These are phyloP conservation scores for Phrynocephalus vlangalii DNA, from an alignment of 2,797 vertebrate species.

Conservation along the genomic window DNA sequence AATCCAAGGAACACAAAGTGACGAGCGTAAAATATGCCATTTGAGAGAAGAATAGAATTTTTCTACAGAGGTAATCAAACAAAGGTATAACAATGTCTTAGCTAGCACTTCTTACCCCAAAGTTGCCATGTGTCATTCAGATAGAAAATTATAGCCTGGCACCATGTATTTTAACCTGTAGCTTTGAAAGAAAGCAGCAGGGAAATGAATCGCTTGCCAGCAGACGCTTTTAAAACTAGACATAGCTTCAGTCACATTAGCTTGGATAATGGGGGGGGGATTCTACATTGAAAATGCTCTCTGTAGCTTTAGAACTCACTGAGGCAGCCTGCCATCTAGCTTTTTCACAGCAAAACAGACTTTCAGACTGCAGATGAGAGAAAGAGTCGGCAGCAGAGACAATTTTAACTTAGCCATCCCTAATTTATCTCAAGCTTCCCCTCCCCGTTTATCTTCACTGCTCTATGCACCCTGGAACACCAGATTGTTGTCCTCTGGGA, in stretches of 20 bases:
- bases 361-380: conserved; percentile 86
- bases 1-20: not conserved
- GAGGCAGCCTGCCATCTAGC: conserved; percentile 89
- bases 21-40: conserved; percentile 3
- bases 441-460: conserved; percentile 81
- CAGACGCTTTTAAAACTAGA: conserved; percentile 79
- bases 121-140: conserved; percentile 57
- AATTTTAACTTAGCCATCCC: conserved; percentile 84
- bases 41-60: conserved; percentile 26
- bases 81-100: not conserved
- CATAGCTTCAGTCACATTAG: conserved; percentile 82
- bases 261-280: conserved; percentile 82
- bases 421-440: conserved; percentile 84
- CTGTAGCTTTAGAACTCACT: conserved; percentile 84
- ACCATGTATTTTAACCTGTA: conserved; percentile 55
- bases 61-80: not conserved
- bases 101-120: conserved; percentile 54
- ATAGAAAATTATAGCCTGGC: conserved; percentile 36
- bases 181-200: conserved; percentile 67
- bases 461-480: conserved; percentile 77
- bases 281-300: conserved; percentile 85
- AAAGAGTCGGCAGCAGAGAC: conserved; percentile 82
- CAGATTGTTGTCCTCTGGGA: conserved; percentile 80
- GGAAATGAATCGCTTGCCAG: conserved; percentile 74
- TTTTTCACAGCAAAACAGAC: conserved; percentile 85